Conservation (phyloP, 1,140 invertebrate genomes). For the Elymnias hypermnestra region DNA sequence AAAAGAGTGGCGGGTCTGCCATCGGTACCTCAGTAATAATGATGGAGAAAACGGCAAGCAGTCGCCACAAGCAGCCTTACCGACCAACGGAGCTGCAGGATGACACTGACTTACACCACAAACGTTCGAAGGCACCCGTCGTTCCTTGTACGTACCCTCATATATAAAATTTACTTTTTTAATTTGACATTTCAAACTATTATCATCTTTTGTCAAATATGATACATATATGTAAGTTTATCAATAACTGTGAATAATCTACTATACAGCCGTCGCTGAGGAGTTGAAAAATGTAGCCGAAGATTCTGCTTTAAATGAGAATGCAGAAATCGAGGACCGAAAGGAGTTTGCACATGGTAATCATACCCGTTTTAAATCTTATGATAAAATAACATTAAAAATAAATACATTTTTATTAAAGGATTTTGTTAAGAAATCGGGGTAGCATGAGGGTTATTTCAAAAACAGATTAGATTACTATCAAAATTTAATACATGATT, state of each 20-base stretch:
- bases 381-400: too few relatives aligned
- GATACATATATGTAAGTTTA: not conserved
- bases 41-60: constrained; percentile 33
- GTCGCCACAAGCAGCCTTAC: constrained; percentile 34
- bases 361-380: too few relatives aligned
- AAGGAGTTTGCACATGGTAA: constrained; percentile 36
- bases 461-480: too few relatives aligned
- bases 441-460: too few relatives aligned
- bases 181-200: constrained; percentile 1
- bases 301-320: constrained; percentile 20
- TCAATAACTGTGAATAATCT: not conserved
- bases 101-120: constrained; percentile 38
- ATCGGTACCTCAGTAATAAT: constrained; percentile 31
- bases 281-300: constrained; percentile 37
- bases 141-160: constrained; percentile 35
- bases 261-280: constrained; percentile 39
- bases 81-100: constrained; percentile 36
- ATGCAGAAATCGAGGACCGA: constrained; percentile 23
- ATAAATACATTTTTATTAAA: too few relatives aligned
- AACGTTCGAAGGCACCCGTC: constrained; percentile 38
- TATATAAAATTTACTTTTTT: not conserved
- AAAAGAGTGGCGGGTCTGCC: constrained; percentile 28
- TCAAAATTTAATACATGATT: too few relatives aligned
- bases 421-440: too few relatives aligned
- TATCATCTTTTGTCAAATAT: not conserved